phyloP scores from a whole-genome alignment of 2,888 invertebrate species.

The Sabellastarte sp. region DNA sequence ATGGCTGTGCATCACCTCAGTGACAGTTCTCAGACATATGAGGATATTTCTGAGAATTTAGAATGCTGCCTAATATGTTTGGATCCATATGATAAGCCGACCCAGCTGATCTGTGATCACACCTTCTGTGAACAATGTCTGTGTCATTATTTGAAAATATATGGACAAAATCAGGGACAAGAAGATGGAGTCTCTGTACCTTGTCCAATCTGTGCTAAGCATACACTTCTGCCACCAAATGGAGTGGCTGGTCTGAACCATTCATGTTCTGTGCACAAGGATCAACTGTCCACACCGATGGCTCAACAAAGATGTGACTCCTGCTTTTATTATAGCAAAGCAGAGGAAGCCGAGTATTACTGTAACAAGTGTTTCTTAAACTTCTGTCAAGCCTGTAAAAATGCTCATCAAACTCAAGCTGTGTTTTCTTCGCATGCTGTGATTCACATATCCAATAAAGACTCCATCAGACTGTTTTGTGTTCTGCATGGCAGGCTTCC shows the following conservation, averaged over 20 bases:
- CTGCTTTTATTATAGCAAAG: conserved; percentile 1
- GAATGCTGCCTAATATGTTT: background rate
- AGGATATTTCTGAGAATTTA: too few species aligned
- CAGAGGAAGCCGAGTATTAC: conserved; percentile 7
- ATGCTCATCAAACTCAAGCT: background rate
- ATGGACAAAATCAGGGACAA: background rate
- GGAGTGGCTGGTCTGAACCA: too few species aligned
- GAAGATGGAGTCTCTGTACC: background rate
- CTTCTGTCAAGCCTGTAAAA: background rate
- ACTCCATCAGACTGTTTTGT: conserved; percentile 9
- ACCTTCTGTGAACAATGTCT: background rate
- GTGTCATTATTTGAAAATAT: background rate
- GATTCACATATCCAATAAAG: background rate
- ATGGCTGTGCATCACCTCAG: too few species aligned
- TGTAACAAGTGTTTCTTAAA: background rate
- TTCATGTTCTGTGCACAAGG: too few species aligned
- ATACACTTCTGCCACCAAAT: background rate
- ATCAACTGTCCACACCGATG: background rate
- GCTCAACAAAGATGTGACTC: conserved; percentile 10
- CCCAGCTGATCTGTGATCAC: background rate
- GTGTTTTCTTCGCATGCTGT: background rate
- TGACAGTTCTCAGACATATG: too few species aligned
- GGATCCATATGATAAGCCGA: background rate
- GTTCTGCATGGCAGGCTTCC: conserved; percentile 6
- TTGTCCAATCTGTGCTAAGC: background rate